Percentiles rank a stretch among this genome's conserved stretches.
Conservation (phyloP, 2,113 vertebrate genomes). For the Ptilonorhynchus violaceus region DNA sequence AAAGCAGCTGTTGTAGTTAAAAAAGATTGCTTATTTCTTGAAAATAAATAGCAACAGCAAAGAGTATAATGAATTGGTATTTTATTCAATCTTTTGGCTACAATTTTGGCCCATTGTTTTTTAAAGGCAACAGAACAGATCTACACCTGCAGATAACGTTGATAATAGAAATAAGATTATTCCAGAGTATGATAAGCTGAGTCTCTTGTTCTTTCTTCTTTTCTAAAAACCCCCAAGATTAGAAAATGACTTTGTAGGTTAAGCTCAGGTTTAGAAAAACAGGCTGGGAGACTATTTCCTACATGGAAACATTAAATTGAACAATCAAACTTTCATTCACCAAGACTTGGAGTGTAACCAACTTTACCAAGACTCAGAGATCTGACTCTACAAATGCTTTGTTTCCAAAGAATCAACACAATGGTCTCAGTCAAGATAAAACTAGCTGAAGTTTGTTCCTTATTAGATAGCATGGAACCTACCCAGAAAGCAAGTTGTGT, state of each 20-base stretch:
- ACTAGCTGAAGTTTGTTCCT: background rate
- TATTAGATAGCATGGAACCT: background rate
- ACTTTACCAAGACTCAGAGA: background rate
- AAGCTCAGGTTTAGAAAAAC: background rate
- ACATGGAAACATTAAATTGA: background rate
- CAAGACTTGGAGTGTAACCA: background rate
- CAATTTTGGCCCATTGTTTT: background rate
- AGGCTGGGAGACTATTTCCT: background rate
- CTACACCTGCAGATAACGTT: background rate
- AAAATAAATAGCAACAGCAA: background rate
- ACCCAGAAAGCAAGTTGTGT: background rate
- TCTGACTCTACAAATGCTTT: background rate
- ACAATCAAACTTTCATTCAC: background rate
- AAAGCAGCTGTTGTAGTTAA: background rate
- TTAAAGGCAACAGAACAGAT: background rate
- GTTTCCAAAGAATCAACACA: background rate
- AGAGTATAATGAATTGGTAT: background rate
- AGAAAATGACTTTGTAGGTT: background rate
- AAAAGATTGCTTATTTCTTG: background rate
- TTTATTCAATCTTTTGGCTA: background rate
- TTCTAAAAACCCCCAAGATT: background rate
- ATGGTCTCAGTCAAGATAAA: background rate
- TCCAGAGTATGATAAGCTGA: background rate
- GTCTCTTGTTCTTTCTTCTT: background rate
- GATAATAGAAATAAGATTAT: background rate